Percentiles rank a stretch among this genome's conserved stretches.
These are phyloP conservation scores for Myotis findleyi DNA, from an alignment of 2,797 vertebrate genomes.

Conservation along the genomic window DNA sequence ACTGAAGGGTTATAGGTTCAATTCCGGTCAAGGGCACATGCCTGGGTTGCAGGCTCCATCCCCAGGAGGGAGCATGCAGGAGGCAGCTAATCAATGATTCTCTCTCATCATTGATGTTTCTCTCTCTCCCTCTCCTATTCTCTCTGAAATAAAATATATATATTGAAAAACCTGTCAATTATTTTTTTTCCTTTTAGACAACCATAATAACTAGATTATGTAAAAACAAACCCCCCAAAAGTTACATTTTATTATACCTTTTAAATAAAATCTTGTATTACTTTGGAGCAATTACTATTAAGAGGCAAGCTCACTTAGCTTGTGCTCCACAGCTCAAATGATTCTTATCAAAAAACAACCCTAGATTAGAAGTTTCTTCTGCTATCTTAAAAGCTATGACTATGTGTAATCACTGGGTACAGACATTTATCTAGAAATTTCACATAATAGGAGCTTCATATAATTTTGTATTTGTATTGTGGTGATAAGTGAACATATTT, in stretches of 20 bases:
- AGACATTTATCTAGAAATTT: background rate
- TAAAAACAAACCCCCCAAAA: background rate
- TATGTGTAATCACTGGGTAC: background rate
- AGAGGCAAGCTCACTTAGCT: background rate
- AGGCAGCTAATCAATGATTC: no score
- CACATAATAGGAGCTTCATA: background rate
- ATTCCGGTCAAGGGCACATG: no score
- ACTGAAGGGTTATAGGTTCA: no score
- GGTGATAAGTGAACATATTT: background rate
- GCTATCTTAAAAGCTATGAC: background rate
- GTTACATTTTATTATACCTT: background rate
- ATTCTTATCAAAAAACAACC: background rate
- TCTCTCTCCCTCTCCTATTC: no score
- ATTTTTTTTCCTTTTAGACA: background rate
- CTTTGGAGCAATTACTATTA: slow-evolving; percentile 24
- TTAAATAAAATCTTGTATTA: background rate
- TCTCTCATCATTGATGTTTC: no score
- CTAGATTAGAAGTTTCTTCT: background rate
- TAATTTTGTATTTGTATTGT: background rate
- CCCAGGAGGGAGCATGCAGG: no score
- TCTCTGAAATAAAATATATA: no score
- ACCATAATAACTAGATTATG: background rate
- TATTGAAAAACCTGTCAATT: no score
- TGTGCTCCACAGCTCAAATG: background rate
- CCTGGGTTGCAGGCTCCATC: no score